A percentile compares a stretch with the other conserved stretches of the same genome.
phyloP scores from a whole-genome alignment of 2,113 vertebrate species.

The Syrmaticus mikado region DNA sequence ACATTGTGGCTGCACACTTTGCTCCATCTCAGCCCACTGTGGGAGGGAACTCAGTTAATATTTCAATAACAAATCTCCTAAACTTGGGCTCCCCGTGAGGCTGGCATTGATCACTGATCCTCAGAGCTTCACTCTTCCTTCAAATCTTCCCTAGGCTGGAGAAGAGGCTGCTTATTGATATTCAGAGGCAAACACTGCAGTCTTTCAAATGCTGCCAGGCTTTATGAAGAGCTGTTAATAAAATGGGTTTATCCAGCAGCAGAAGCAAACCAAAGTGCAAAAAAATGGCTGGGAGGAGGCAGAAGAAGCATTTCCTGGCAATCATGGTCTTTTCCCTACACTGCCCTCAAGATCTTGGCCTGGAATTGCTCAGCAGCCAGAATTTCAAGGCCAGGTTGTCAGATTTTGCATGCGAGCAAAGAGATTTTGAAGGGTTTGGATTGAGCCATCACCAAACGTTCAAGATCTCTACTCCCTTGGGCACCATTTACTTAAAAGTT shows the following conservation, averaged over 20 bases:
- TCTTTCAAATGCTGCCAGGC: slow-evolving; percentile 45
- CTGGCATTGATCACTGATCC: slow-evolving; percentile 50
- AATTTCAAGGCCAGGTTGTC: background rate
- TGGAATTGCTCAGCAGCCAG: background rate
- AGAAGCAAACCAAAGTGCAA: background rate
- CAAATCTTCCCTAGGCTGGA: slow-evolving; percentile 21
- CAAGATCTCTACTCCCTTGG: background rate
- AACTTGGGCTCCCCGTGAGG: background rate
- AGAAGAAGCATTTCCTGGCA: background rate
- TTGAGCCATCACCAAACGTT: background rate
- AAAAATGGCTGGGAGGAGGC: background rate
- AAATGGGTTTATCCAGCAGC: slow-evolving; percentile 28
- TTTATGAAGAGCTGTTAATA: slow-evolving; percentile 46
- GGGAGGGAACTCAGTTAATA: background rate
- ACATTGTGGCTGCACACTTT: fast-evolving
- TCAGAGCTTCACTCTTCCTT: slow-evolving; percentile 44
- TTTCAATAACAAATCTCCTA: slow-evolving; percentile 49
- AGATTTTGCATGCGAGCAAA: background rate
- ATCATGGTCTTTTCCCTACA: background rate
- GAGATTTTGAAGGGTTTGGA: background rate
- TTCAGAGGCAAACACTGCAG: slow-evolving; percentile 46
- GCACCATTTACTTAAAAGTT: background rate
- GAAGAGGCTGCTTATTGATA: slow-evolving; percentile 41
- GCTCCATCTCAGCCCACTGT: background rate
- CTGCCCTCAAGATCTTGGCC: background rate